Percentiles rank a stretch among this genome's conserved stretches.
phyloP scores from a whole-genome alignment of 2,797 vertebrate species.

The Dryobates pubescens region DNA sequence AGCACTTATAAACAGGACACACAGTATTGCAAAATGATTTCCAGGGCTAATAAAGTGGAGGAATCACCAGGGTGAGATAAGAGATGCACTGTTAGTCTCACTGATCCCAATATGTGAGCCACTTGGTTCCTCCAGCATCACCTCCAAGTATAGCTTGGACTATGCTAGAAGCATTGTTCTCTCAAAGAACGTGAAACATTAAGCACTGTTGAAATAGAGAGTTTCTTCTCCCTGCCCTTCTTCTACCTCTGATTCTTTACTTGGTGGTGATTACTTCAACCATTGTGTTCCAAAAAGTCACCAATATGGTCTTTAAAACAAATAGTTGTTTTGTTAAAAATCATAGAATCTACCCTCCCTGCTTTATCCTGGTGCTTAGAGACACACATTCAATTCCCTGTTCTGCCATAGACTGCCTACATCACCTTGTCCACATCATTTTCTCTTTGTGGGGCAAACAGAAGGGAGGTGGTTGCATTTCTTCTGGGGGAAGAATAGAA shows the following conservation, averaged over 20 bases:
- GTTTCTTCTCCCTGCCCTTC: neutral
- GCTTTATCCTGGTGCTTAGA: neutral
- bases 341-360: neutral
- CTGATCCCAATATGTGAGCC: neutral
- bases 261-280: neutral
- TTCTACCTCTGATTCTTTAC: neutral
- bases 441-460: neutral
- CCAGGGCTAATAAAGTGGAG: neutral
- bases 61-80: neutral
- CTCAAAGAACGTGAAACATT: neutral
- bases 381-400: rapidly evolving
- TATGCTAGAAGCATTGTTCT: neutral
- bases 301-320: neutral
- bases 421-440: neutral
- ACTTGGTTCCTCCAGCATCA: neutral
- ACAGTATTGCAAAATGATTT: neutral
- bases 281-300: neutral
- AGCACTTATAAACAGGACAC: neutral
- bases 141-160: neutral
- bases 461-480: neutral
- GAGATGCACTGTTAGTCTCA: neutral
- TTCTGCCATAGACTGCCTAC: neutral
- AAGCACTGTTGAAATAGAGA: neutral
- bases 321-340: neutral
- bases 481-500: neutral